Evolutionary conservation across 2,797 vertebrate species (phyloP).

Genomic region (Etheostoma nigrum): DNA sequence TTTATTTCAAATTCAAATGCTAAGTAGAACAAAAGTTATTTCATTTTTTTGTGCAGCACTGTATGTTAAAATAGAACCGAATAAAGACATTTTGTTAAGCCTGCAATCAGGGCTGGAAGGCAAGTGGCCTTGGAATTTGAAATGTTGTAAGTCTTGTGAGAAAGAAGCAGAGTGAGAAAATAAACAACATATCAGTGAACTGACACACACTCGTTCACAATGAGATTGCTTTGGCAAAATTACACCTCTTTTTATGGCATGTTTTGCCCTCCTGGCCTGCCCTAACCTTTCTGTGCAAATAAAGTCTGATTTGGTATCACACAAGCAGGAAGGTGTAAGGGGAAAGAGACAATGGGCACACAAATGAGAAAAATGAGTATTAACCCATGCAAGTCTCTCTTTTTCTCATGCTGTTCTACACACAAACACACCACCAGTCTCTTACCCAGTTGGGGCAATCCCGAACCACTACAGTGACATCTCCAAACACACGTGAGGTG

Average conservation of each 20-base stretch:
- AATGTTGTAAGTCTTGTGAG: constrained; percentile 39
- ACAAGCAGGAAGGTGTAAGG: neutral
- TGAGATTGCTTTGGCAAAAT: constrained; percentile 34
- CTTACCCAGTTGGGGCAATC: constrained; percentile 96
- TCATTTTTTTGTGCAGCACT: constrained; percentile 44
- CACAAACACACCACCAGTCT: constrained; percentile 24
- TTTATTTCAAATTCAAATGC: constrained; percentile 53
- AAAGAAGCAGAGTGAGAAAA: constrained; percentile 36
- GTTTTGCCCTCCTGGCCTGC: constrained; percentile 12
- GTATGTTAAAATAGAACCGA: constrained; percentile 61
- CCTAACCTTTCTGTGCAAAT: neutral
- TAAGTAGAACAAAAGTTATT: constrained; percentile 68
- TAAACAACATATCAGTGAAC: constrained; percentile 38
- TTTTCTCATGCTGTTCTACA: neutral
- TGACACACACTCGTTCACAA: constrained; percentile 30
- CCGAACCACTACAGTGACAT: constrained; percentile 90
- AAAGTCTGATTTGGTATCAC: constrained; percentile 1
- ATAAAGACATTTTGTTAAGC: constrained; percentile 55
- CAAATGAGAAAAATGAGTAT: neutral
- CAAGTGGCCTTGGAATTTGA: constrained; percentile 55
- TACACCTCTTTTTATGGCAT: neutral
- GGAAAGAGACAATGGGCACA: neutral
- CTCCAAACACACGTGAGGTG: constrained; percentile 90
- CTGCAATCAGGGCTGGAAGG: constrained; percentile 60
- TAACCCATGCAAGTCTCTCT: neutral